Percentiles rank a stretch among this genome's conserved stretches.
These are phyloP conservation scores for Zosterops hypoxanthus DNA, from an alignment of 2,113 vertebrate genomes.

Conservation along the genomic window DNA sequence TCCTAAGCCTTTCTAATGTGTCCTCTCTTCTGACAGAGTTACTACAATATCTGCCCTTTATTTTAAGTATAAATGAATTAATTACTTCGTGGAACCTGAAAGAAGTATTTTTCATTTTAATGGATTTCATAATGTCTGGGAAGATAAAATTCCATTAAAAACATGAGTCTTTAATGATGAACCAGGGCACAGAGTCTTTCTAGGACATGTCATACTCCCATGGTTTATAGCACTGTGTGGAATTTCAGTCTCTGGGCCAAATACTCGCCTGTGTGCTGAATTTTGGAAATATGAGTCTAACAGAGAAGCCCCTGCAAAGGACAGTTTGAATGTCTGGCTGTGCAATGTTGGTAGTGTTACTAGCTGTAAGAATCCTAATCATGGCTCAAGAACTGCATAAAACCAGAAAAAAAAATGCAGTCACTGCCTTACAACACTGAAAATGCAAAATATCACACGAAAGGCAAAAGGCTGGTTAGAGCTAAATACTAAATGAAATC, in stretches of 20 bases:
- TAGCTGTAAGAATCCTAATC: neutral
- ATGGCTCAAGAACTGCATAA: neutral
- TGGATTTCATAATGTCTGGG: neutral
- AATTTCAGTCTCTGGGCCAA: neutral
- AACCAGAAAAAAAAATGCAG: neutral
- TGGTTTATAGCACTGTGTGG: neutral
- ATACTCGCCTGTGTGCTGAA: neutral
- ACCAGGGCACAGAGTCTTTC: neutral
- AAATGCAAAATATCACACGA: neutral
- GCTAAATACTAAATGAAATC: neutral
- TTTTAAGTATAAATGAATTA: neutral
- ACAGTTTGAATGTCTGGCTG: neutral
- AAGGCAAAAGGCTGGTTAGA: neutral
- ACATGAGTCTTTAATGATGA: neutral
- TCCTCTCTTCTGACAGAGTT: neutral
- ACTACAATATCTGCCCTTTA: neutral
- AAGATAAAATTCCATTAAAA: conserved; percentile 1
- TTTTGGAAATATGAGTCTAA: neutral
- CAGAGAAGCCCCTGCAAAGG: neutral
- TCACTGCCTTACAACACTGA: neutral
- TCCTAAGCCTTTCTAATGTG: neutral
- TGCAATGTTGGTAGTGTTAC: neutral
- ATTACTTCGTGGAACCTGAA: neutral
- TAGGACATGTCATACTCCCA: neutral
- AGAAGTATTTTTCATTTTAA: neutral